phyloP scores from a whole-genome alignment of 2,888 invertebrate species.

The Drymonia ruficornis region DNA sequence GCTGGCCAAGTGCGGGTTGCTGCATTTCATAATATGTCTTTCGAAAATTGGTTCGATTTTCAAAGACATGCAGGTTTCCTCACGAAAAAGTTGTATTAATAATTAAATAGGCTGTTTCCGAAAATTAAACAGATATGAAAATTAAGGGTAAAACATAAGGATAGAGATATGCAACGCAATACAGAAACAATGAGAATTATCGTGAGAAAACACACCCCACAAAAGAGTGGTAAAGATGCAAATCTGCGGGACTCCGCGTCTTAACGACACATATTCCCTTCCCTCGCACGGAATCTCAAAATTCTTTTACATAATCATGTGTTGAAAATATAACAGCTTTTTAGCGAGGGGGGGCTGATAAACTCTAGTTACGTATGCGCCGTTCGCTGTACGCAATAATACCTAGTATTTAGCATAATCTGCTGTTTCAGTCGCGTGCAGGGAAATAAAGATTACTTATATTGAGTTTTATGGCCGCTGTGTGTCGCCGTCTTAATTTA shows the following conservation, averaged over 20 bases:
- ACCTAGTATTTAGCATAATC: slow-evolving; percentile 79
- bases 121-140: too few relatives aligned
- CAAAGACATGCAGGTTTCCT: too few relatives aligned
- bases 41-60: too few relatives aligned
- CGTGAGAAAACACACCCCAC: slow-evolving; percentile 65
- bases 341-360: slow-evolving; percentile 69
- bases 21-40: too few relatives aligned
- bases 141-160: background rate
- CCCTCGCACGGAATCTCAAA: slow-evolving; percentile 69
- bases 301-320: slow-evolving; percentile 84
- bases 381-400: slow-evolving; percentile 61
- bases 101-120: too few relatives aligned
- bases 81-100: too few relatives aligned
- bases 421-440: slow-evolving; percentile 51
- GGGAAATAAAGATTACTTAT: slow-evolving; percentile 54
- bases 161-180: slow-evolving; percentile 18
- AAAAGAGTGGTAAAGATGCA: slow-evolving; percentile 71
- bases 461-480: slow-evolving; percentile 42
- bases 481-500: slow-evolving; percentile 37
- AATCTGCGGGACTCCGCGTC: slow-evolving; percentile 66
- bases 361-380: slow-evolving; percentile 68
- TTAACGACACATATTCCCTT: slow-evolving; percentile 77
- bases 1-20: too few relatives aligned
- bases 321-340: slow-evolving; percentile 82
- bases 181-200: slow-evolving; percentile 46